A percentile compares a stretch with the other conserved stretches of the same genome.
These are phyloP conservation scores for Cottus gobio DNA, from an alignment of 2,113 vertebrate species.

Conservation along the genomic window DNA sequence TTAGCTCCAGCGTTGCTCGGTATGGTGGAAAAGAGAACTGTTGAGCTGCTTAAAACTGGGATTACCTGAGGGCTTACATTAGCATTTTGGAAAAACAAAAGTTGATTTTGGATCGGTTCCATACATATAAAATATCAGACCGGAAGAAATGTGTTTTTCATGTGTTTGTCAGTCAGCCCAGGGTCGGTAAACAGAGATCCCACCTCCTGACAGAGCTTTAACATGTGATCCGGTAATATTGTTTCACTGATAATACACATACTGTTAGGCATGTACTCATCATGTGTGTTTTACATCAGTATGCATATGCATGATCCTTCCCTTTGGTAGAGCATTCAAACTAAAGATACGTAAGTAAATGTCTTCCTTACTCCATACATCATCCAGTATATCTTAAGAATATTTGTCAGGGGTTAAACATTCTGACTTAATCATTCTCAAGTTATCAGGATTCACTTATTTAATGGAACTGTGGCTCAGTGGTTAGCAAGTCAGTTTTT, in stretches of 20 bases:
- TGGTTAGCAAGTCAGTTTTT: too few species aligned
- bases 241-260: not conserved
- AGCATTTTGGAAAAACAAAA: conserved; percentile 11
- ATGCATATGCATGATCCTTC: conserved; percentile 41
- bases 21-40: not conserved
- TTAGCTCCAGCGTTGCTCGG: not conserved
- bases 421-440: not conserved
- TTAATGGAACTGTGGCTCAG: too few species aligned
- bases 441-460: not conserved
- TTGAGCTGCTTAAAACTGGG: not conserved
- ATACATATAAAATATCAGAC: conserved; percentile 7
- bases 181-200: not conserved
- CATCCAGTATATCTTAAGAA: not conserved
- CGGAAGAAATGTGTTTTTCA: not conserved
- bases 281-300: conserved; percentile 8
- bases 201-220: conserved; percentile 20
- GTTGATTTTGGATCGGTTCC: conserved; percentile 9
- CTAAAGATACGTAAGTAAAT: not conserved
- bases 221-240: conserved; percentile 8
- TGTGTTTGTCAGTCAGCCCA: not conserved
- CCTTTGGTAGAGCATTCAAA: not conserved
- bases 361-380: not conserved
- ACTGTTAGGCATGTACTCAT: conserved; percentile 28
- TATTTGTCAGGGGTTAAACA: not conserved
- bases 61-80: conserved; percentile 8